phyloP scores from a whole-genome alignment of 2,113 vertebrate genomes.

The Trogon melanurus region DNA sequence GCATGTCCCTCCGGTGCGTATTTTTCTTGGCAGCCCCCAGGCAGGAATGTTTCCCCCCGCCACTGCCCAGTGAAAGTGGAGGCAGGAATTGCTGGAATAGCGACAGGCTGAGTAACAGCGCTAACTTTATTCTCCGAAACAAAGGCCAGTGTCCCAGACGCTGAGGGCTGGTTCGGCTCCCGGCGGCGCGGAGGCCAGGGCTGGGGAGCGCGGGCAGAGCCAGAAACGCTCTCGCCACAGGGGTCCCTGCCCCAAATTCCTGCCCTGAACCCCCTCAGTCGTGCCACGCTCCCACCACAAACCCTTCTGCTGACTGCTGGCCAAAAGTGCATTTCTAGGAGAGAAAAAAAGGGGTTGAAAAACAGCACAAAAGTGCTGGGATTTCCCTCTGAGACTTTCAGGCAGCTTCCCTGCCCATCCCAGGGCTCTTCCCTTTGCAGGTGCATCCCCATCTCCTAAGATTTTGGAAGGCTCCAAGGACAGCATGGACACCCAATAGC shows the following conservation, averaged over 20 bases:
- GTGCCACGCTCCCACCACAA: accelerated
- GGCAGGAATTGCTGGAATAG: conserved; percentile 73
- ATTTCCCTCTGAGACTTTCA: accelerated
- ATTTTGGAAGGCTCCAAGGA: neutral
- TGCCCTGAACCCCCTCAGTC: neutral
- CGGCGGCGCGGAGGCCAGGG: conserved; percentile 8
- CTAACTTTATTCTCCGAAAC: conserved; percentile 70
- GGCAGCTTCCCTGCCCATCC: neutral
- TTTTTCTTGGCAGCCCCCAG: conserved; percentile 22
- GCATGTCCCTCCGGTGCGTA: neutral
- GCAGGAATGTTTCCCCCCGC: conserved; percentile 47
- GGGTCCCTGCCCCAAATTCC: neutral
- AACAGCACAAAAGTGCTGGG: accelerated
- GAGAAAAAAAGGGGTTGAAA: accelerated
- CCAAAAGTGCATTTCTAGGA: accelerated
- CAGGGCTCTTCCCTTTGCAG: neutral
- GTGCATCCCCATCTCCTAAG: accelerated
- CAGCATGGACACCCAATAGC: accelerated
- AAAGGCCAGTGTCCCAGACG: conserved; percentile 57
- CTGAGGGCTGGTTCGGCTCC: conserved; percentile 15
- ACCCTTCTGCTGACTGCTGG: neutral
- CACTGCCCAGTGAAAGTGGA: conserved; percentile 33
- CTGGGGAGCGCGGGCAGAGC: neutral
- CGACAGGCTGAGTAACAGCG: conserved; percentile 69
- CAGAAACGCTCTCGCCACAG: accelerated